These are phyloP conservation scores for Varroa destructor DNA, from an alignment of 1,140 invertebrate species.

Conservation along the genomic window DNA sequence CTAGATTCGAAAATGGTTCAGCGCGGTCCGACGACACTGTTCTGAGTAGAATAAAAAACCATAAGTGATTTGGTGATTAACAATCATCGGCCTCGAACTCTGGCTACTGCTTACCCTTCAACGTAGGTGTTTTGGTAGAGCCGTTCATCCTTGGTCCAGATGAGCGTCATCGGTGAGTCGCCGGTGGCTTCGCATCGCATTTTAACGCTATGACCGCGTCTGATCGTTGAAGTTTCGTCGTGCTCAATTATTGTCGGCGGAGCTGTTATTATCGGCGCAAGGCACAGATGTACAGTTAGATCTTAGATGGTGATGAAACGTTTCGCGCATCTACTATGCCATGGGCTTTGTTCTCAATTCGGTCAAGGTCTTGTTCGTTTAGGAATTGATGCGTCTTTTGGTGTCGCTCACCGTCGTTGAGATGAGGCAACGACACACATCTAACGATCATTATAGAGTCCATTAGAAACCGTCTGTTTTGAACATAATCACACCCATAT, in stretches of 20 bases:
- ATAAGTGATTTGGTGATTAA: no score
- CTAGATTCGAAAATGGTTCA: no score
- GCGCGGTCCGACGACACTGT: no score
- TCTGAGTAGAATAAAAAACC: no score
- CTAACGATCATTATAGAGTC: neutral
- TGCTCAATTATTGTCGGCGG: slow-evolving; percentile 23
- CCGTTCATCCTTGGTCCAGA: slow-evolving; percentile 23
- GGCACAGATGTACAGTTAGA: neutral
- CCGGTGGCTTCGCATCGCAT: slow-evolving; percentile 23
- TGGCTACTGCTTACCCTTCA: neutral
- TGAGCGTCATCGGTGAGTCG: slow-evolving; percentile 20
- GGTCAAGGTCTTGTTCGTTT: no score
- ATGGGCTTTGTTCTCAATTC: no score
- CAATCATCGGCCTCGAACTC: no score
- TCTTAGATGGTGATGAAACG: no score
- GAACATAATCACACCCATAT: neutral
- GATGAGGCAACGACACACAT: neutral
- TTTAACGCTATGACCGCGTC: slow-evolving; percentile 1
- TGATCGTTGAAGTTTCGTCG: slow-evolving; percentile 9
- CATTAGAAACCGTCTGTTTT: no score
- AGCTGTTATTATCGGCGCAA: neutral
- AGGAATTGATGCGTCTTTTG: no score
- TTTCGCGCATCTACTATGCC: no score
- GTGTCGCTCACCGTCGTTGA: neutral
- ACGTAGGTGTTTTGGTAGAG: slow-evolving; percentile 18